Evolutionary conservation across 2,888 invertebrate genomes (phyloP).

Genomic region (Sesia bembeciformis): DNA sequence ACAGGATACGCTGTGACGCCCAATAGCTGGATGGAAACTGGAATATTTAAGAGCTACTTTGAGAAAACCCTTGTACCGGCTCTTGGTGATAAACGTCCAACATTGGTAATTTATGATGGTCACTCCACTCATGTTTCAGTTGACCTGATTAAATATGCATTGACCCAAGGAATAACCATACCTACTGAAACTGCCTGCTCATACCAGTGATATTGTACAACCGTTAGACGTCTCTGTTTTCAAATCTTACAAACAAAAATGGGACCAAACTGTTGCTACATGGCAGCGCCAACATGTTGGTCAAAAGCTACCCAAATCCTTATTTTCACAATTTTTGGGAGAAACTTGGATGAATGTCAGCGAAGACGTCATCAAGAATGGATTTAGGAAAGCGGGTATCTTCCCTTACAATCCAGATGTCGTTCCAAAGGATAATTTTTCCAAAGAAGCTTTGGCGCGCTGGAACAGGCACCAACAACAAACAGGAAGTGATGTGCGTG

Average conservation of each 20-base stretch:
- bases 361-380: constrained; percentile 4
- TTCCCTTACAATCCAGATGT: constrained; percentile 6
- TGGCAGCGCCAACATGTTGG: constrained; percentile 7
- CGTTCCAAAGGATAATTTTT: constrained; percentile 5
- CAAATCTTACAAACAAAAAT: constrained; percentile 8
- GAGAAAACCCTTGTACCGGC: constrained; percentile 1
- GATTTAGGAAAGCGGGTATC: constrained; percentile 8
- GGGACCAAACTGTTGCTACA: constrained; percentile 8
- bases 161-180: constrained; percentile 3
- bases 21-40: constrained; percentile 4
- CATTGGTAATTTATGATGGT: background rate
- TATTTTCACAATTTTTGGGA: constrained; percentile 6
- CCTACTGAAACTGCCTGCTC: constrained; percentile 4
- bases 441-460: constrained; percentile 8
- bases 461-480: constrained; percentile 6
- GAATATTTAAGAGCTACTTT: background rate
- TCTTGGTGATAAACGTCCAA: constrained; percentile 1
- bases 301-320: constrained; percentile 7
- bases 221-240: constrained; percentile 6
- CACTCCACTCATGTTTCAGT: constrained; percentile 1
- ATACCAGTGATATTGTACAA: constrained; percentile 3
- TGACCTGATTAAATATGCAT: background rate
- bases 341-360: constrained; percentile 6
- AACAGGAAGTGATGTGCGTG: constrained; percentile 2
- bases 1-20: constrained; percentile 1